Base-by-base conservation (phyloP, 2,113 vertebrate genomes). In the Ptilorrhoa leucosticta region DNA sequence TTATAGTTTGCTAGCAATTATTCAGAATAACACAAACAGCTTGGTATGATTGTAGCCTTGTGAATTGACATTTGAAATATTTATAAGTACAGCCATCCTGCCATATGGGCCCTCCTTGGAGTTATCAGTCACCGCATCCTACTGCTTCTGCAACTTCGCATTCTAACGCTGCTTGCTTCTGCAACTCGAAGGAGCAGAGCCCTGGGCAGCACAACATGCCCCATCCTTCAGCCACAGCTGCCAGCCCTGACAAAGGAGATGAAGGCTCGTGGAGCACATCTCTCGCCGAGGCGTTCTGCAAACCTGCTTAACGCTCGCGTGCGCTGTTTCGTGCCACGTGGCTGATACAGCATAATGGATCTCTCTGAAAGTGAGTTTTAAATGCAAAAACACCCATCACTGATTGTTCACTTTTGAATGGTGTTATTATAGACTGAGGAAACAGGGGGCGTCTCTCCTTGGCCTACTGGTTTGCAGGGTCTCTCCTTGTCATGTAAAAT, bases 1-100 rank as follows among this genome's bases (percentile, higher is more conserved):
- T 96, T 96, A 88, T 94, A 95, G 92, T 93, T 95, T 95, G 85
- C 90, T 96, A 96, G 90, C 77, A 96, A 95, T 97, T 96, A 97
- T 97, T 97, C 94, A 96, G 91, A 94, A 87, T 93, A 95, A 89
- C 93, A 56, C 89, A 96, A 97, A 98, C 96, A 97, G 95, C 97
- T 98, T 97, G 95, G 91, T 89, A 87, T 96, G 95, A 97, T 90
- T 83, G 94, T 89, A 97, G 96, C 95, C 96, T 83, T 91, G 90
- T 83, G 92, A 93, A 97, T 89, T 97, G 96, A 95, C 96, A 97
- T 97, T 96, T 98, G 97, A 98, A 98, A 98, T 98, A 98, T 98
- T 98, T 97, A 98, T 98, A 96, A 97, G 95, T 97, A 80, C 87
- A 96, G 95, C 87, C 94, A 96, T 94, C 60, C 72, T 86, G 93